A percentile compares a stretch with the other conserved stretches of the same genome.
These are phyloP conservation scores for Helarctos malayanus DNA, from an alignment of 2,797 vertebrate genomes.

Conservation along the genomic window DNA sequence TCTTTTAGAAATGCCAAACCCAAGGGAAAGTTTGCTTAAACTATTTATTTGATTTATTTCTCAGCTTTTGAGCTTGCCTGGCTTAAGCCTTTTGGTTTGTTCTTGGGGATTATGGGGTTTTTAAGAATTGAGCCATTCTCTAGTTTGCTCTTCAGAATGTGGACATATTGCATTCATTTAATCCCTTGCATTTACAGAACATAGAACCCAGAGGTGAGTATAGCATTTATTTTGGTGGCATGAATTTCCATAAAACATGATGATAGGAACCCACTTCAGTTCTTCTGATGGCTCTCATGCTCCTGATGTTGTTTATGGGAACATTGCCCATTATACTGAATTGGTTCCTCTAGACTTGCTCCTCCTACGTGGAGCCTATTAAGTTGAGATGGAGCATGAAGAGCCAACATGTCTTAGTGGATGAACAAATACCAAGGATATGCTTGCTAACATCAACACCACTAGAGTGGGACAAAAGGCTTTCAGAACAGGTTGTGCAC, in stretches of 20 bases:
- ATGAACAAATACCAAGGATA: background rate
- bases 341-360: background rate
- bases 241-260: slow-evolving; percentile 53
- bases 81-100: slow-evolving; percentile 73
- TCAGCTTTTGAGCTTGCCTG: slow-evolving; percentile 71
- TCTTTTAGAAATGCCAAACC: slow-evolving; percentile 59
- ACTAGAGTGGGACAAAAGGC: background rate
- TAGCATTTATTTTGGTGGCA: slow-evolving; percentile 7
- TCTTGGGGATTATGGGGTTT: slow-evolving; percentile 69
- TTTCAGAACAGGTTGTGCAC: background rate
- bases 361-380: background rate
- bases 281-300: slow-evolving; percentile 4
- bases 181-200: slow-evolving; percentile 62
- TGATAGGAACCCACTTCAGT: background rate
- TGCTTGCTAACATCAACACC: background rate
- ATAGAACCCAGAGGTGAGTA: slow-evolving; percentile 52
- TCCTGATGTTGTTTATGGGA: slow-evolving; percentile 10
- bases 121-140: slow-evolving; percentile 67
- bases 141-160: slow-evolving; percentile 58
- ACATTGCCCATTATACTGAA: slow-evolving; percentile 14
- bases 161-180: slow-evolving; percentile 49
- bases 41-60: slow-evolving; percentile 72
- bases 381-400: background rate
- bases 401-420: background rate
- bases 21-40: slow-evolving; percentile 62